phyloP scores from a whole-genome alignment of 2,888 invertebrate genomes.

The Himalopsyche anomala region DNA sequence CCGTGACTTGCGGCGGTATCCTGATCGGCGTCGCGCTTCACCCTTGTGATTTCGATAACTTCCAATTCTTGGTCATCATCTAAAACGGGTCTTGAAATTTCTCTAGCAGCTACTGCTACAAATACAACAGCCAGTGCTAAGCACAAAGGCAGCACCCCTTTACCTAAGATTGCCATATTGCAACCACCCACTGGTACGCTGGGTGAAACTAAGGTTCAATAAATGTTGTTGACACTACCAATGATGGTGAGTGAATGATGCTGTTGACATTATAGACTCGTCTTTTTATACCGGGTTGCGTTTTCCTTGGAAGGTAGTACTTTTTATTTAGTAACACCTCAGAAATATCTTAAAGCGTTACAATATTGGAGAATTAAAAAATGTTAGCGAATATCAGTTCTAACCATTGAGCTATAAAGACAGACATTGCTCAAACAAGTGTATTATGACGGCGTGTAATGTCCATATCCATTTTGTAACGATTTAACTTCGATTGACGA shows the following conservation, averaged over 20 bases:
- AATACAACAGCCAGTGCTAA: constrained; percentile 76
- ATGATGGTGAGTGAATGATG: constrained; percentile 59
- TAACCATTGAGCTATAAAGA: constrained; percentile 55
- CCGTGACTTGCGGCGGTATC: constrained; percentile 72
- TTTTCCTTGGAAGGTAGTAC: background rate
- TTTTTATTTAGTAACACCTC: background rate
- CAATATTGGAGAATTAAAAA: constrained; percentile 42
- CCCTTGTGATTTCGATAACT: constrained; percentile 66
- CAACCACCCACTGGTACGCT: constrained; percentile 51
- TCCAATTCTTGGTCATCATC: constrained; percentile 69
- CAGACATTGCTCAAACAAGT: constrained; percentile 54
- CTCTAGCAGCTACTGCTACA: constrained; percentile 75
- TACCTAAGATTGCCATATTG: constrained; percentile 62
- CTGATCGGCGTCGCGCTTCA: constrained; percentile 68
- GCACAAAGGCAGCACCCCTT: constrained; percentile 65
- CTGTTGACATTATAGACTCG: background rate
- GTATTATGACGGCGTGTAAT: constrained; percentile 58
- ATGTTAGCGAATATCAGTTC: constrained; percentile 44
- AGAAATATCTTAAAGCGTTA: constrained; percentile 47
- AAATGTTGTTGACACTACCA: constrained; percentile 49
- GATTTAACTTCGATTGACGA: constrained; percentile 17
- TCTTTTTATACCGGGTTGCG: constrained; percentile 60
- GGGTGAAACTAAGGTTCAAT: constrained; percentile 41
- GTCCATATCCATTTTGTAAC: constrained; percentile 58
- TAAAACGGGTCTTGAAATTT: constrained; percentile 71